phyloP scores from a whole-genome alignment of 2,113 vertebrate species.

The Neotoma lepida region DNA sequence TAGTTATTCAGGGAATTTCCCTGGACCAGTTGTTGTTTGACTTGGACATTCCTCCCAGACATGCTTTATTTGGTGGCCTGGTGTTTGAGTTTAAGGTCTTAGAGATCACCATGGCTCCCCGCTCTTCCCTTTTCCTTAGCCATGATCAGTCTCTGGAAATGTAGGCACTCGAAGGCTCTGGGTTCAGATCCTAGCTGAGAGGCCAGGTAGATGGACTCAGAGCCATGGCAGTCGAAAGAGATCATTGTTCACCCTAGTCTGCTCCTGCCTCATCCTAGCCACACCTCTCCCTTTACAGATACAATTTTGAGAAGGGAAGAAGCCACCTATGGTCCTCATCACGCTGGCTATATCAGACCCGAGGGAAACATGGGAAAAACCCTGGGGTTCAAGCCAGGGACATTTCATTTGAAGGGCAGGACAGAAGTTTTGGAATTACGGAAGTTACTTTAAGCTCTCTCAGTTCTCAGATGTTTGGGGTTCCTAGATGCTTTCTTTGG shows the following conservation, averaged over 20 bases:
- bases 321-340: neutral
- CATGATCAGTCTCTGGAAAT: neutral
- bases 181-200: neutral
- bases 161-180: neutral
- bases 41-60: conserved; percentile 11
- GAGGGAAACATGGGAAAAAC: neutral
- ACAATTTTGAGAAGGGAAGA: neutral
- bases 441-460: neutral
- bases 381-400: neutral
- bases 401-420: neutral
- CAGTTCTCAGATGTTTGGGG: neutral
- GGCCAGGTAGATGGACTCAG: neutral
- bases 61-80: neutral
- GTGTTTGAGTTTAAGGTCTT: conserved; percentile 46
- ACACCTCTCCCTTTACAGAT: neutral
- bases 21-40: neutral
- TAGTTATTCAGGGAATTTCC: conserved; percentile 26
- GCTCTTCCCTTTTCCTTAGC: neutral
- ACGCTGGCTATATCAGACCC: neutral
- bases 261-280: neutral
- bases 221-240: neutral
- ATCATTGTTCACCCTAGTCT: neutral
- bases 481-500: neutral
- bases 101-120: neutral
- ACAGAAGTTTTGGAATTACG: neutral